Percentiles rank a stretch among this genome's conserved stretches.
phyloP scores from a whole-genome alignment of 2,113 vertebrate species.

The Pedionomus torquatus region DNA sequence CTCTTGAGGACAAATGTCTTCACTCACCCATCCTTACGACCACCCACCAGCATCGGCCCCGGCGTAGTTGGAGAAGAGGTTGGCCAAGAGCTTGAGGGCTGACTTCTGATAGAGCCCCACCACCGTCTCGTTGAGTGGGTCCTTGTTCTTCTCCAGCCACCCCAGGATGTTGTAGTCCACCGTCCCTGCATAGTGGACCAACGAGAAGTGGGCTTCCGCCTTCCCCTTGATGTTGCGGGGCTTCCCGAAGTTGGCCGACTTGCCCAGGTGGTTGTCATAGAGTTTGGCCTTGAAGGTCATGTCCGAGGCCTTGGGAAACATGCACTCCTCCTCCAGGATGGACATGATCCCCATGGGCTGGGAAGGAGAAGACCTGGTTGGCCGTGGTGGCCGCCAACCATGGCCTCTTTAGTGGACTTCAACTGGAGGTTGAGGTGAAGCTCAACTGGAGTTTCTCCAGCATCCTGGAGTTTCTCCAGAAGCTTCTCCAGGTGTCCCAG shows the following conservation, averaged over 20 bases:
- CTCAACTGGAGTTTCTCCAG: not conserved
- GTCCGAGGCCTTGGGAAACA: not conserved
- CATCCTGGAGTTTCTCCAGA: not conserved
- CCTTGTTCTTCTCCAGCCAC: not conserved
- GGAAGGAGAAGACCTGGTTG: not conserved
- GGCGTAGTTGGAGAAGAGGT: not conserved
- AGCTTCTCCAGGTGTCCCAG: not conserved
- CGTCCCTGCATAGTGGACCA: not conserved
- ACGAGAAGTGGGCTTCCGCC: not conserved
- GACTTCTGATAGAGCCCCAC: not conserved
- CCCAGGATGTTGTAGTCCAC: not conserved
- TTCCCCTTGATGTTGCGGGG: not conserved
- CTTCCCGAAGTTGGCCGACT: not conserved
- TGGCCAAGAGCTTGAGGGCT: not conserved
- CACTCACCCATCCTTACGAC: not conserved
- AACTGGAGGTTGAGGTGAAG: no score
- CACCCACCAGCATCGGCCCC: not conserved
- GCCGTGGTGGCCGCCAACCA: not conserved
- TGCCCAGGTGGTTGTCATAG: not conserved
- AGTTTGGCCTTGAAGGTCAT: not conserved
- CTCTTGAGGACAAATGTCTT: not conserved
- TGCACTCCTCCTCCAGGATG: not conserved
- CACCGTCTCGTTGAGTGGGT: not conserved
- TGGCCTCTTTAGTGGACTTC: not conserved
- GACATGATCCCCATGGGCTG: not conserved